Base-by-base conservation (phyloP, 2,113 vertebrate species). In the Lepus europaeus region DNA sequence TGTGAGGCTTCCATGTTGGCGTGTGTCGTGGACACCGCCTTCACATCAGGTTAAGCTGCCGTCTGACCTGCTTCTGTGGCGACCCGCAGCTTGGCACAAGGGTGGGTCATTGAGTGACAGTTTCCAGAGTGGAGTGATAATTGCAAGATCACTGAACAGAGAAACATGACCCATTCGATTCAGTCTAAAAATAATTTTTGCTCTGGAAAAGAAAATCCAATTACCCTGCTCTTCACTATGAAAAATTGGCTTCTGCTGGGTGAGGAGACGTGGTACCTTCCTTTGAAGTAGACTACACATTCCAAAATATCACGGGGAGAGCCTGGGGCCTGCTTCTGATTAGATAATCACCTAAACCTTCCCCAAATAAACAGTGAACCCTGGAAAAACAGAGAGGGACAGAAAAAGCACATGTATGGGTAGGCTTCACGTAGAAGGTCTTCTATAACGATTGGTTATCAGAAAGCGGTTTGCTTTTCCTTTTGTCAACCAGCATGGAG, bases 331-430 rank as follows among this genome's bases (percentile, higher is more conserved):
- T 98, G 98, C 97, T 98, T 98, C 98, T 98, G 98, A 99, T 98
- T 98, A 98, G 96, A 98, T 98, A 98, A 98, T 98, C 98, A 98
- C 97, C 97, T 97, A 97, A 98, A 97, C 97, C 96, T 97, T 96
- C 93, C 53, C 97, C 97, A 98, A 98, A 97, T 97, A 98, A 98
- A 98, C 98, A 98, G 29, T 80, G 86, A 97, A 94, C 89, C 97
- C 96, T 98, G 97, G 97, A 98, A 98, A 98, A 98, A 87, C 96
- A 90, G 94, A 97, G 90, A 97, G 89, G 96, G 80, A 94, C 81
- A 56, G 96, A 95, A 98, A 95, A 98, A 98, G 97, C 78, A 39
- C 87, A 89, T 56, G 33, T 5, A 92, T 94, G 45, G 45, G 45
- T 45, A 45, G 45, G 82, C 93, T 97, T 98, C 93, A 97, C 98